Conservation (phyloP, 2,797 vertebrate genomes). For the Heteromormyrus szaboi region DNA sequence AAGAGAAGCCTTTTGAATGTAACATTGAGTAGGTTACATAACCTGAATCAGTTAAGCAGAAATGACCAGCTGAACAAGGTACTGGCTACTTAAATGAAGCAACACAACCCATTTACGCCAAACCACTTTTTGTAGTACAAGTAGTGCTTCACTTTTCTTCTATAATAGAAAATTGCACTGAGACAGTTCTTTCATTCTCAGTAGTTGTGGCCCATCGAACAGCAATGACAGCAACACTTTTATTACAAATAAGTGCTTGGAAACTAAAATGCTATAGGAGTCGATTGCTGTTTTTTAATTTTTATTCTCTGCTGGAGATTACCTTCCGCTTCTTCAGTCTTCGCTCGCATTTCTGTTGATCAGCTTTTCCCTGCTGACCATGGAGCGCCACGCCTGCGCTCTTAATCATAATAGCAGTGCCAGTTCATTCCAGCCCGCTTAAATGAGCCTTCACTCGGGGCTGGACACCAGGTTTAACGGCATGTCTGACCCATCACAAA, state of each 20-base stretch:
- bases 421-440: neutral
- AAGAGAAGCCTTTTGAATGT: neutral
- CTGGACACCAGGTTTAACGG: conserved; percentile 50
- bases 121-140: neutral
- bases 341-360: neutral
- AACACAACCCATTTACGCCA: neutral
- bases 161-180: neutral
- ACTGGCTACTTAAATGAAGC: neutral
- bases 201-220: neutral
- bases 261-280: neutral
- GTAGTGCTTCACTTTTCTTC: neutral
- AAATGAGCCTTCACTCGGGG: conserved; percentile 33
- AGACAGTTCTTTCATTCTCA: neutral
- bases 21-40: neutral
- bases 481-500: conserved; percentile 54
- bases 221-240: neutral
- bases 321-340: neutral
- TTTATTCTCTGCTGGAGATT: neutral
- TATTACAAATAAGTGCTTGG: neutral
- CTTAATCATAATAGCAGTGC: neutral
- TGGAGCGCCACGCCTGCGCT: neutral
- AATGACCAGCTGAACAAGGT: neutral
- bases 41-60: neutral
- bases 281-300: neutral
- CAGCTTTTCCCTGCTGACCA: neutral